Base-by-base conservation (phyloP, 2,113 vertebrate species). In the Periophthalmus modestus region DNA sequence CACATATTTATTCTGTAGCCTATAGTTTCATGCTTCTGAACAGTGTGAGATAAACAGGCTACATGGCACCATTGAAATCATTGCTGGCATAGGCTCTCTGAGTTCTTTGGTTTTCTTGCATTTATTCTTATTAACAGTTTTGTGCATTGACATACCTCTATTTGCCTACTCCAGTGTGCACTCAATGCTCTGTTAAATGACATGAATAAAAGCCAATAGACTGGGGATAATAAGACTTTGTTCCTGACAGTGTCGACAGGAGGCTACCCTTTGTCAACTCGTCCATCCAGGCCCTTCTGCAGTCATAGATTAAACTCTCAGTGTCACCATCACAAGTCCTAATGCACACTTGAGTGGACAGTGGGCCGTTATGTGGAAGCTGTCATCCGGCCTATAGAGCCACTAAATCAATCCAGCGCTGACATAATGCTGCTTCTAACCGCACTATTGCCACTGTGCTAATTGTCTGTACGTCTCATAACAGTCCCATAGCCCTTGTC, bases 191-290 rank as follows among this genome's bases (percentile, higher is more conserved):
- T 83, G 82, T 90, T 89, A 81, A 86, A 92, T 80, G 73, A 71
- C 79, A 82, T 77, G 77, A 87, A 88, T 76, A 76, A 82, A 61
- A 71, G 77, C 75, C 87, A 82, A 85, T 82, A 84, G 86, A 79
- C 72, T 69, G 63, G 39, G 36, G 82, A 90, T 87, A 86, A 87
- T 88, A 87, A 88, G 85, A 78, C 76, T 81, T 88, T 81, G 69
- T 78, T 84, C 76, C 72, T 78, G 79, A 92, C 87, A 89, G 80
- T 80, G 79, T 75, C 79, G 86, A 89, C 85, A 87, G 86, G 79
- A 86, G 78, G 85, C 75, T 81, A 81, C 72, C 69, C 72, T 83
- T 83, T 77, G 78, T 88, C 75, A 78, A 62, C 78, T 68, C 71
- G 74, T 77, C 87, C 82, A 79, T 76, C 5, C 66, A 82, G 78